Percentiles rank a stretch among this genome's conserved stretches.
These are phyloP conservation scores for Rana temporaria DNA, from an alignment of 2,113 vertebrate species.

Conservation along the genomic window DNA sequence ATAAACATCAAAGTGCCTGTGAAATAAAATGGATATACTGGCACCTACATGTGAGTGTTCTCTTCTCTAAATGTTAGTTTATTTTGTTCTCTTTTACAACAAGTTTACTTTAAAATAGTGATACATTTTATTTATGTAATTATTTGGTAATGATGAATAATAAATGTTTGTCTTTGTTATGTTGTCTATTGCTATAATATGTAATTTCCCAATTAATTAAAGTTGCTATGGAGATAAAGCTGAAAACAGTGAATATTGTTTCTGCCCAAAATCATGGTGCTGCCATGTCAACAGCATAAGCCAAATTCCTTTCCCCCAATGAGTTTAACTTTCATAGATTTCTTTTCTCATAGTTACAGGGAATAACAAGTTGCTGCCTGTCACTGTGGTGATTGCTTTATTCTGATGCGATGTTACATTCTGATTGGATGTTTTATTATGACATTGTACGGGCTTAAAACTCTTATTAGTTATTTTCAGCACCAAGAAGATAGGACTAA, in stretches of 20 bases:
- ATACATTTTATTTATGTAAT: no score
- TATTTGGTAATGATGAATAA: no score
- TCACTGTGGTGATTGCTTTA: slow-evolving; percentile 37
- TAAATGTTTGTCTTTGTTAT: no score
- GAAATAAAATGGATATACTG: no score
- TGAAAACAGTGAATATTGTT: background rate
- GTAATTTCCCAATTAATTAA: no score
- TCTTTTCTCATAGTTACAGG: slow-evolving; percentile 25
- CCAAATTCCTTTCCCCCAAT: background rate
- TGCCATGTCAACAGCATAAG: background rate
- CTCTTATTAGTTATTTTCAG: slow-evolving; percentile 35
- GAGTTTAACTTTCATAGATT: background rate
- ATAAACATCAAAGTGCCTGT: no score
- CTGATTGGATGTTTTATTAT: slow-evolving; percentile 22
- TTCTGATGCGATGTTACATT: background rate
- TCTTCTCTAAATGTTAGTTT: no score
- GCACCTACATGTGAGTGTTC: no score
- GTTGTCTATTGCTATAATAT: no score
- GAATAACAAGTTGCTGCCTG: slow-evolving; percentile 15
- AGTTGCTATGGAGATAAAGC: no score
- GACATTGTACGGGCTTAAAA: slow-evolving; percentile 36
- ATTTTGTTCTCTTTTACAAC: no score
- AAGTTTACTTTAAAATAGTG: no score
- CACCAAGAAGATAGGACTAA: slow-evolving; percentile 24
- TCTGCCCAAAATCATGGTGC: background rate